Conservation (phyloP, 2,888 invertebrate genomes). For the Ceratothoa steindachneri region DNA sequence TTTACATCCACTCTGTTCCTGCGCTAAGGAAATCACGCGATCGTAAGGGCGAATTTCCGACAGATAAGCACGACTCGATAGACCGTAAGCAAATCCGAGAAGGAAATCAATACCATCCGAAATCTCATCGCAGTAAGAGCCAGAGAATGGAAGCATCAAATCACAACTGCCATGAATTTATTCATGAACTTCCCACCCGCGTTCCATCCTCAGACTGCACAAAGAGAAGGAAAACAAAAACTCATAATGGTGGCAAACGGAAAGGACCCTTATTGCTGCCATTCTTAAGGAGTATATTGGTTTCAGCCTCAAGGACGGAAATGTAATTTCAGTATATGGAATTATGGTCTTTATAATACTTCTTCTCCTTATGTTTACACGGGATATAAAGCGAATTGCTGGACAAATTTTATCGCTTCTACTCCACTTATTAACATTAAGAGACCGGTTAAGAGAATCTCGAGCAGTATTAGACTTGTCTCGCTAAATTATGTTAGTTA, state of each 20-base stretch:
- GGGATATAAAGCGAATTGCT: constrained; percentile 7
- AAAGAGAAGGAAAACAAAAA: constrained; percentile 8
- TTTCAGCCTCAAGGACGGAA: background rate
- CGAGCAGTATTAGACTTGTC: background rate
- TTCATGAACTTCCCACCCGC: constrained; percentile 39
- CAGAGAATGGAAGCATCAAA: constrained; percentile 40
- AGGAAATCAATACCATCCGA: constrained; percentile 33
- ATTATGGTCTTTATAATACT: constrained; percentile 4
- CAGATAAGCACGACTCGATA: constrained; percentile 7
- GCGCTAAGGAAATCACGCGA: constrained; percentile 24
- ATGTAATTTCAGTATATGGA: constrained; percentile 7
- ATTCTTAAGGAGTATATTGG: background rate
- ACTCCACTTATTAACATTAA: constrained; percentile 9
- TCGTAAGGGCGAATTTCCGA: constrained; percentile 24
- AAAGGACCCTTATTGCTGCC: background rate
- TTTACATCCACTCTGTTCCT: constrained; percentile 24
- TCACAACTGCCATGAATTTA: constrained; percentile 43
- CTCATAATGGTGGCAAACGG: background rate
- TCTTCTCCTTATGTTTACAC: constrained; percentile 12
- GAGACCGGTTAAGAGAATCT: constrained; percentile 8
- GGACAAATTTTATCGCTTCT: constrained; percentile 10
- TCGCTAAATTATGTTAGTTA: background rate
- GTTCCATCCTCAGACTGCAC: constrained; percentile 6
- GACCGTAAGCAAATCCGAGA: constrained; percentile 24
- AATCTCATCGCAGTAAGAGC: constrained; percentile 43